Conservation (phyloP, 1,140 invertebrate genomes). For the Euwallacea fornicatus region DNA sequence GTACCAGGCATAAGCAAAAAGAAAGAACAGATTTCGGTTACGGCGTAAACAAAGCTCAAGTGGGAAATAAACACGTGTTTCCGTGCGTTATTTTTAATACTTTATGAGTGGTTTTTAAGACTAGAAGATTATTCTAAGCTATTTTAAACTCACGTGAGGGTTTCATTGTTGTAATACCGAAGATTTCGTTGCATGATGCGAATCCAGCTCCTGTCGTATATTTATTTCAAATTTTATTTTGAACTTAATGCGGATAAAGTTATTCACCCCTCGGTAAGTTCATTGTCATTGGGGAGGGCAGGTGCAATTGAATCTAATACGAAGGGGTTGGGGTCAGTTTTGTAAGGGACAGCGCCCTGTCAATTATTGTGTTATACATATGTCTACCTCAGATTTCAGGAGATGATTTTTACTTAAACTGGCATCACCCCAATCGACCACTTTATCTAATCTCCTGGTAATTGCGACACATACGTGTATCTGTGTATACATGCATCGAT, state of each 20-base stretch:
- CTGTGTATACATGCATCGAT: background rate
- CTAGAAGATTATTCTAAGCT: background rate
- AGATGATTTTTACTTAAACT: background rate
- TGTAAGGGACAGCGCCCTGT: slow-evolving; percentile 2
- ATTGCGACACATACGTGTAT: slow-evolving; percentile 3
- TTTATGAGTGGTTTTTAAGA: slow-evolving; percentile 15
- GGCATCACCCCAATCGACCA: background rate
- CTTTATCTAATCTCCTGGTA: slow-evolving; percentile 13
- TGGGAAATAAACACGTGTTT: slow-evolving; percentile 33
- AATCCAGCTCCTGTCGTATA: background rate
- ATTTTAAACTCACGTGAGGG: background rate
- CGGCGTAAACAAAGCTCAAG: slow-evolving; percentile 30
- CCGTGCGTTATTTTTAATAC: slow-evolving; percentile 28
- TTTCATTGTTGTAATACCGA: background rate
- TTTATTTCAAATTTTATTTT: background rate
- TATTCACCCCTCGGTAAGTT: slow-evolving; percentile 11
- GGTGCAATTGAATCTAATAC: slow-evolving; percentile 3
- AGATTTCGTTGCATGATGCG: background rate
- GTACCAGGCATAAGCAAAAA: slow-evolving; percentile 26
- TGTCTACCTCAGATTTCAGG: background rate
- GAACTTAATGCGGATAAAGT: slow-evolving; percentile 9
- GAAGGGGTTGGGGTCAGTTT: slow-evolving; percentile 1
- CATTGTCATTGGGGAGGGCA: slow-evolving; percentile 1
- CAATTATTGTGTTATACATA: background rate
- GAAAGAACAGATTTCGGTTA: slow-evolving; percentile 20